Base-by-base conservation (phyloP, 2,113 vertebrate genomes). In the Todiramphus chloris region DNA sequence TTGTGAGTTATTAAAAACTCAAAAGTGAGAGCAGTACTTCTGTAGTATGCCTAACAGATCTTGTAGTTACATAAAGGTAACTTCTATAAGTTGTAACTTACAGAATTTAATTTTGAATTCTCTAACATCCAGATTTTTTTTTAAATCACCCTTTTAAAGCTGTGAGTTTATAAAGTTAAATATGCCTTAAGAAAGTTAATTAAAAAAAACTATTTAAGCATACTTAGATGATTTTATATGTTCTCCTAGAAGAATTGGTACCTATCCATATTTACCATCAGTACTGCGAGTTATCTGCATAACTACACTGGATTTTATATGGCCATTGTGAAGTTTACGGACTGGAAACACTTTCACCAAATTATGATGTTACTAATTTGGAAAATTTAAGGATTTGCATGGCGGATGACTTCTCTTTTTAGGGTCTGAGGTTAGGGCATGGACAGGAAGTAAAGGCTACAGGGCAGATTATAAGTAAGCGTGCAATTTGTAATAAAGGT, bases 361-460 rank as follows among this genome's bases (percentile, higher is more conserved):
- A 94, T 87, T 87, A 73, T 82, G 51, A 44, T 5, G n/a, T 76
- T 87, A 48, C 90, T 90, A 39, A 83, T 94, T 80, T 91, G 33
- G 78, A 87, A 95, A 82, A 73, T 89, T 17, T 73, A 80, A 83
- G 58, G 77, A 88, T 93, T 87, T 94, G 27, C 56, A 50, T 94
- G 53, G 55, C 84, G 66, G 73, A 87, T 78, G 43, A 67, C 51
- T 91, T 35, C 27, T 88, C 56, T 41, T 81, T 66, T 48, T 58
- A 60, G 43, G 81, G 44, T 62, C 33, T 77, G 50, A 81, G 46
- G 55, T 84, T 94, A 50, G 48, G 50, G 60, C 39, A 94, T 89
- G 62, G n/a, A 43, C 68, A 87, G 76, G 69, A 91, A 87, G 63
- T 70, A 67, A 91, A 84, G n/a, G 62, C 78, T 83, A 83, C 77